Percentiles rank a stretch among this genome's conserved stretches.
Evolutionary conservation across 2,888 invertebrate genomes (phyloP).

Genomic region (Dicranocentrus wangi): DNA sequence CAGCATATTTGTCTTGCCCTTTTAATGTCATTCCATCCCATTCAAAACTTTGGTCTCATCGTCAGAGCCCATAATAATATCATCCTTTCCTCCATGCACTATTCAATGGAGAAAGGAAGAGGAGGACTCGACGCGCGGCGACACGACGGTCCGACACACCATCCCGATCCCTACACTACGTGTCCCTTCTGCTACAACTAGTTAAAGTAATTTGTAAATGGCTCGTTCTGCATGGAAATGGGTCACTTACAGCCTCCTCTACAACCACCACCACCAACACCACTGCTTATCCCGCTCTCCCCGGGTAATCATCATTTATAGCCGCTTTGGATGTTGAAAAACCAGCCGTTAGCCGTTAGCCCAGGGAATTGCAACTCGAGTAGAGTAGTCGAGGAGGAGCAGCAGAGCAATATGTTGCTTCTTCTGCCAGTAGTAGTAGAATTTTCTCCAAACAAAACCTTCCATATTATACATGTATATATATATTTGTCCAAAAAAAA

Average conservation of each 20-base stretch:
- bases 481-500: constrained; percentile 3
- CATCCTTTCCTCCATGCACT: too few relatives aligned
- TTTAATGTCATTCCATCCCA: too few relatives aligned
- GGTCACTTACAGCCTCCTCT: constrained; percentile 68
- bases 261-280: too few relatives aligned
- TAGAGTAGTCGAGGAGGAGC: too few relatives aligned
- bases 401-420: constrained; percentile 32
- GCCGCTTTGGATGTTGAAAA: constrained; percentile 49
- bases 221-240: constrained; percentile 67
- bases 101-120: too few relatives aligned
- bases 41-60: too few relatives aligned
- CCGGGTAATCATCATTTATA: constrained; percentile 63
- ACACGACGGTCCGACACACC: neutral
- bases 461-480: neutral
- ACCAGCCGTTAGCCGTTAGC: constrained; percentile 46
- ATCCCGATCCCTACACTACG: neutral
- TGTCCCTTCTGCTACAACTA: constrained; percentile 55
- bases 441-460: neutral
- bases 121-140: too few relatives aligned
- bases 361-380: constrained; percentile 50
- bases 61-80: too few relatives aligned
- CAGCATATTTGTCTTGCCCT: too few relatives aligned
- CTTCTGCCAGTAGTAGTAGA: neutral
- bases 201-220: constrained; percentile 54
- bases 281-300: constrained; percentile 40